Percentiles rank a stretch among this genome's conserved stretches.
Evolutionary conservation across 2,888 invertebrate species (phyloP).

Genomic region (Euphydryas editha): DNA sequence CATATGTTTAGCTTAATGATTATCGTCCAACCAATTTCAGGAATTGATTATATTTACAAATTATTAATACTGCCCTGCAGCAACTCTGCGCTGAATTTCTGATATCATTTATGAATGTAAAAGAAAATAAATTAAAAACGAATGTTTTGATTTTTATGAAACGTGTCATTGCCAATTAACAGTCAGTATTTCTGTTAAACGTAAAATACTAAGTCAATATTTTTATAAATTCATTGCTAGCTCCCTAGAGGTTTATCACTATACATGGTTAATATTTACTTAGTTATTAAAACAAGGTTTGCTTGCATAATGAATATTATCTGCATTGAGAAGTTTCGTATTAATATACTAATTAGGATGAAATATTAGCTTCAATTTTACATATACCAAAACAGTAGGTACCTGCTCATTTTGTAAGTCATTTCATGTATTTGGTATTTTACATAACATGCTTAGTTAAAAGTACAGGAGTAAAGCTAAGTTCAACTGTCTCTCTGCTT

Average conservation of each 20-base stretch:
- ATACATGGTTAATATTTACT: neutral
- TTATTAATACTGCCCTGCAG: neutral
- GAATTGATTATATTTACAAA: constrained; percentile 6
- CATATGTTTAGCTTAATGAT: neutral
- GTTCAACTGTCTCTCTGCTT: too few relatives aligned
- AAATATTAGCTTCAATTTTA: constrained; percentile 10
- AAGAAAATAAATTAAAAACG: too few relatives aligned
- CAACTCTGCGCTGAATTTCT: neutral
- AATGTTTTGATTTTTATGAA: too few relatives aligned
- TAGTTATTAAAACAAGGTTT: constrained; percentile 18
- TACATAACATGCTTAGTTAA: too few relatives aligned
- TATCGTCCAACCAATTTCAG: neutral
- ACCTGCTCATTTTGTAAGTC: too few relatives aligned
- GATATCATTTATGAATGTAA: neutral
- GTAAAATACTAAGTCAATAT: neutral
- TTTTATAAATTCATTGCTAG: neutral
- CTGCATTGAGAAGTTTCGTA: constrained; percentile 13
- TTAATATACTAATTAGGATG: constrained; percentile 12
- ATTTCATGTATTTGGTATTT: too few relatives aligned
- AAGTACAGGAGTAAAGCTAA: too few relatives aligned
- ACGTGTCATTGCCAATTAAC: too few relatives aligned
- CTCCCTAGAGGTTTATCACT: neutral
- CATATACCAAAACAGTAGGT: neutral
- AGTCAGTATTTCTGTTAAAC: neutral
- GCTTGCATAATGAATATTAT: constrained; percentile 22